Percentiles rank a stretch among this genome's conserved stretches.
phyloP scores from a whole-genome alignment of 2,797 vertebrate species.

The Neoniphon sammara region DNA sequence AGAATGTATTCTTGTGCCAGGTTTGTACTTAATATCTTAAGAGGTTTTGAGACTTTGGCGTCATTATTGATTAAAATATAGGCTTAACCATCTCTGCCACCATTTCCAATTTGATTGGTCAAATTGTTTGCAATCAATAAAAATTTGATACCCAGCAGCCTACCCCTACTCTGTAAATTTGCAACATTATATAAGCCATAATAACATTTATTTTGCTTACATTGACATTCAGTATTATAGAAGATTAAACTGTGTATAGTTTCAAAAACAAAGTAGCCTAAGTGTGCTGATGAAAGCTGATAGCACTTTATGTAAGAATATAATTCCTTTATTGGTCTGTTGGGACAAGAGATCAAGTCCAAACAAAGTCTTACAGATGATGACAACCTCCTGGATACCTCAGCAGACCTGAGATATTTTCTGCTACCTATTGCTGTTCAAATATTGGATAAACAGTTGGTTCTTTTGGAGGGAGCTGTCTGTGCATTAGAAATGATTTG shows the following conservation, averaged over 20 bases:
- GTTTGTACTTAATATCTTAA: conserved; percentile 24
- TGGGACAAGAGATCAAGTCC: no score
- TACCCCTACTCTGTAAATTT: not conserved
- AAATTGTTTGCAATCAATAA: not conserved
- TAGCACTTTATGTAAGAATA: not conserved
- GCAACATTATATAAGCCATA: no score
- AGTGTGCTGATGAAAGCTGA: not conserved
- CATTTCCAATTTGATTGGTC: not conserved
- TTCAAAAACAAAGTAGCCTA: not conserved
- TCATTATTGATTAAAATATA: conserved; percentile 19
- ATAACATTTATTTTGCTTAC: not conserved
- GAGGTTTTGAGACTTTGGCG: conserved; percentile 4
- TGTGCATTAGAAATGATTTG: conserved; percentile 33
- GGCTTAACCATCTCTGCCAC: not conserved
- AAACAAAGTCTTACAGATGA: no score
- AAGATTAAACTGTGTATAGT: not conserved
- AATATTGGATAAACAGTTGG: not conserved
- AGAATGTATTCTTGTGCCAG: conserved; percentile 27
- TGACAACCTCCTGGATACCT: not conserved
- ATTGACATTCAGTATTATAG: not conserved
- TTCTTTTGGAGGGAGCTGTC: not conserved
- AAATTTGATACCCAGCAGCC: not conserved
- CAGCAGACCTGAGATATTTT: not conserved
- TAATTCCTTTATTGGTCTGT: no score
- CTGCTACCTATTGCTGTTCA: not conserved